Evolutionary conservation across 2,888 invertebrate genomes (phyloP).

Genomic region (Leptopilina syphax): DNA sequence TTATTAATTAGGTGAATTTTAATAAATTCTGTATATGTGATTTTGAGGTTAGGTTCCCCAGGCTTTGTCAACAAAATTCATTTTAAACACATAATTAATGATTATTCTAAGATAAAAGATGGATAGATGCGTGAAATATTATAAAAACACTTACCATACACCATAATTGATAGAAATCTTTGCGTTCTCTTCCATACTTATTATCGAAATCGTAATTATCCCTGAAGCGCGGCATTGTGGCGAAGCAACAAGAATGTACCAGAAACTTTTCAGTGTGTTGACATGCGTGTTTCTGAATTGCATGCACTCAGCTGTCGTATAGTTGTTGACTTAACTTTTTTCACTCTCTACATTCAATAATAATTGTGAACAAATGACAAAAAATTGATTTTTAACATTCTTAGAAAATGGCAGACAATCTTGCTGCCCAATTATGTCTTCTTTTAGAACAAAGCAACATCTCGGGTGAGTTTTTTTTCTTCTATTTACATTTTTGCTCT

Average conservation of each 20-base stretch:
- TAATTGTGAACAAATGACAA: neutral
- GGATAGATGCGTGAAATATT: neutral
- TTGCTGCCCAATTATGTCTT: conserved; percentile 72
- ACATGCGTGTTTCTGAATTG: neutral
- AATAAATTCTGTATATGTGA: no score
- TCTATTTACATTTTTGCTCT: no score
- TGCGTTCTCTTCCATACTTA: neutral
- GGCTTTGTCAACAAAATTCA: neutral
- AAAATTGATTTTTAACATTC: neutral
- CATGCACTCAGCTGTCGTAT: neutral
- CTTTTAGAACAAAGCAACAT: conserved; percentile 67
- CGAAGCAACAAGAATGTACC: neutral
- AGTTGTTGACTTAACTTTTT: neutral
- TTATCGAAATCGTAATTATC: no score
- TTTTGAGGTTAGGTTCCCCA: no score
- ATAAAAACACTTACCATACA: neutral
- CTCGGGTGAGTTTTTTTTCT: conserved; percentile 62
- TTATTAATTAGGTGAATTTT: no score
- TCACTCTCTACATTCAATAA: neutral
- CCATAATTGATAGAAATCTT: neutral
- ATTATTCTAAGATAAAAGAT: neutral
- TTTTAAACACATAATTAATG: neutral
- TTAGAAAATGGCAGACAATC: conserved; percentile 71
- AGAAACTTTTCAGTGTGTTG: neutral
- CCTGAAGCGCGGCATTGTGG: neutral